Base-by-base conservation (phyloP, 2,888 invertebrate species). In the Rhingia campestris region DNA sequence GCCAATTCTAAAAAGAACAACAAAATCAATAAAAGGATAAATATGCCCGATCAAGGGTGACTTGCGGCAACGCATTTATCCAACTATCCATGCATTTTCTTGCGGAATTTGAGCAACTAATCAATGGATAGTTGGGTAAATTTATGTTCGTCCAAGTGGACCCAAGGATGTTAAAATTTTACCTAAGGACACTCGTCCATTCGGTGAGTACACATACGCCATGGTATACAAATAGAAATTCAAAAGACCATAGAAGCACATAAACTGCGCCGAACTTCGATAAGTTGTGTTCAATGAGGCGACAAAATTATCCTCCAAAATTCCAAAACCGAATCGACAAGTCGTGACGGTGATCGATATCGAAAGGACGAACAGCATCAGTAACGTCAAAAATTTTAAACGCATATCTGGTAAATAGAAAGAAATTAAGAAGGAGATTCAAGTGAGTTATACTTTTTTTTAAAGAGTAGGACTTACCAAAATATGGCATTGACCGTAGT, bases 401-500 rank as follows among this genome's bases (percentile, higher is more conserved):
- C 99, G 93, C 90, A 98, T 94, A 92, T 98, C 98, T 98, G 22
- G 2, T 22, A 22, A 22, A 92, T 32, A 37, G 22, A 54, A 3
- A 9, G 33, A 0, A 49, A 41, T 7, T 12, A 10, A 10, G 0
- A 14, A 30, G 12, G 30, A 1, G 47, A 30, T 10, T 39, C 39
- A 6, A 22, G 12, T 6, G n/a, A 22, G 32, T 33, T 14, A 53
- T 10, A 39, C 1, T 30, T 9, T n/a, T 9, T 58, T 53, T 14
- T 63, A 54, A 30, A 56, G 3, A 41, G 35, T 49, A 4, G 37
- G 74, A 91, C 94, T 95, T 93, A 98, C 98, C 98, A 92, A 99
- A 99, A 92, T 96, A 99, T 84, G 99, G 98, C 98, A 99, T 98
- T 45, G 97, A 96, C 88, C 98, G 94, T 64, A 99, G 93, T 92